These are phyloP conservation scores for Psilopsiagon aurifrons DNA, from an alignment of 2,113 vertebrate genomes.

Conservation along the genomic window DNA sequence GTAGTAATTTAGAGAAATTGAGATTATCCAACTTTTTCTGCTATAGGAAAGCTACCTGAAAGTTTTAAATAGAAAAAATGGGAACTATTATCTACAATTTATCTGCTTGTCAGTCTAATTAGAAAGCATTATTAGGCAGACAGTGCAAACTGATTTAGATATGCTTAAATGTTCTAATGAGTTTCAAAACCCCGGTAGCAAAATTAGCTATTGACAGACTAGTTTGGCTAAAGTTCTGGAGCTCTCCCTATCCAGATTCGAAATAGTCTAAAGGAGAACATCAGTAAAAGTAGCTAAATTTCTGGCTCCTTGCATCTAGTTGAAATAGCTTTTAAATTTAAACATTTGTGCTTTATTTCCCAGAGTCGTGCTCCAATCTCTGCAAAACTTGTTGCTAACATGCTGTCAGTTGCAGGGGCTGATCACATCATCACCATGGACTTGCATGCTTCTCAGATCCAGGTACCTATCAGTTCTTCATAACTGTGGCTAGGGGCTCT, in stretches of 20 bases:
- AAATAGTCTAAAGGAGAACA: neutral
- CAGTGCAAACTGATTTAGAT: neutral
- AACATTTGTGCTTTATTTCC: conserved; percentile 43
- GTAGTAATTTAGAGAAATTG: neutral
- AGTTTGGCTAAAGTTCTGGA: neutral
- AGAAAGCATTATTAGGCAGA: neutral
- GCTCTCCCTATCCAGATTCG: neutral
- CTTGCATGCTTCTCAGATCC: conserved; percentile 95
- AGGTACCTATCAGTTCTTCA: conserved; percentile 73
- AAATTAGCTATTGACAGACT: neutral
- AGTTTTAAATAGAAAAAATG: neutral
- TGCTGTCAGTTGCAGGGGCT: conserved; percentile 93
- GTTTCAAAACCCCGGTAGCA: neutral
- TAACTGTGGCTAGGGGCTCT: neutral
- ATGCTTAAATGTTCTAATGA: neutral
- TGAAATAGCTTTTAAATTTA: neutral
- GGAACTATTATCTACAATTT: neutral
- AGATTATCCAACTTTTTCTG: neutral
- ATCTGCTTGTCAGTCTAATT: neutral
- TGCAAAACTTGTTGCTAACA: conserved; percentile 95
- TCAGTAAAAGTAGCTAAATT: neutral
- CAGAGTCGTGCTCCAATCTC: conserved; percentile 96
- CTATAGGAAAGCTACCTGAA: neutral
- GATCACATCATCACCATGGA: conserved; percentile 99
- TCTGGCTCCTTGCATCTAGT: neutral